phyloP scores from a whole-genome alignment of 2,888 invertebrate genomes.

The Pachycephus smyrnensis region DNA sequence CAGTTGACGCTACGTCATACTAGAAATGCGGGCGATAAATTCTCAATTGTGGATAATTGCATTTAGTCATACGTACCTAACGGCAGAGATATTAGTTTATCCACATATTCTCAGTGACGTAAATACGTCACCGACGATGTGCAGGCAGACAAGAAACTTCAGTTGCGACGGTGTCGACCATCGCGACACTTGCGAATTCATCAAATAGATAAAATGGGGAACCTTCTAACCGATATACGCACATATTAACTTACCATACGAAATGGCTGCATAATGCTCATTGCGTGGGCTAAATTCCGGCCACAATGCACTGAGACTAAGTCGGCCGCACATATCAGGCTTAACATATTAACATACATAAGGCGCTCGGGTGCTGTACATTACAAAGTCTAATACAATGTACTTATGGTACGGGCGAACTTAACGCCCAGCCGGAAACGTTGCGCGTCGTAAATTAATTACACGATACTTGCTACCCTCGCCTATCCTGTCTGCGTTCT shows the following conservation, averaged over 20 bases:
- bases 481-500: no score
- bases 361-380: slow-evolving; percentile 41
- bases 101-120: no score
- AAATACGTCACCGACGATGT: no score
- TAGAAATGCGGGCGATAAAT: no score
- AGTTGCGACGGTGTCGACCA: no score
- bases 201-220: neutral
- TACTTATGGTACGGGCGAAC: slow-evolving; percentile 34
- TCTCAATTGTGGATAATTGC: no score
- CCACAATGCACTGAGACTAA: slow-evolving; percentile 31
- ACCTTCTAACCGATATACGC: neutral
- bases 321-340: slow-evolving; percentile 42
- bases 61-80: no score
- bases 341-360: slow-evolving; percentile 54
- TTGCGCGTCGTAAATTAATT: slow-evolving; percentile 10
- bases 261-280: no score
- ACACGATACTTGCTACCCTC: neutral
- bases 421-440: slow-evolving; percentile 9
- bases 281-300: no score
- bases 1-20: no score
- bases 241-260: neutral
- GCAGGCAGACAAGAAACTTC: no score
- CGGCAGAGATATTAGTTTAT: no score
- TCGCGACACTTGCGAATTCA: neutral
- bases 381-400: slow-evolving; percentile 55